Evolutionary conservation across 1,140 invertebrate species (phyloP).

Genomic region (Rhyacophila brunnea): DNA sequence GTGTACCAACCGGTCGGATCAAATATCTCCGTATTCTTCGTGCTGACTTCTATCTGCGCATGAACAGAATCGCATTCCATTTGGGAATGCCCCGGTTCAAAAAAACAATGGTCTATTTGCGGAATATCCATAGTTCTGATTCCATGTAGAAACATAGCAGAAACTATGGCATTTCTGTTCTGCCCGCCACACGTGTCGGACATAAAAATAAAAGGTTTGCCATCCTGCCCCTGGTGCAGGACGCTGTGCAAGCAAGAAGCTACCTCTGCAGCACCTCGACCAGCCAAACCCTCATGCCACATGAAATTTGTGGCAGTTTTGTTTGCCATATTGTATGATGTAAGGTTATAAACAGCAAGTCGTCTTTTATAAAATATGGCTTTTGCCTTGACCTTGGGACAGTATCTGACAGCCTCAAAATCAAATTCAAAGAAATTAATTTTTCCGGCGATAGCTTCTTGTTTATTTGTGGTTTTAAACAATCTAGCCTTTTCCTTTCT

Average conservation of each 20-base stretch:
- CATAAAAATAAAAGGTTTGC: slow-evolving; percentile 1
- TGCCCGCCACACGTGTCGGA: slow-evolving; percentile 4
- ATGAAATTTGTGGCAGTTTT: slow-evolving; percentile 2
- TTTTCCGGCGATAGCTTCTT: not conserved
- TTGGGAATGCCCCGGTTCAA: not conserved
- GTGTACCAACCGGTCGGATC: slow-evolving; percentile 3
- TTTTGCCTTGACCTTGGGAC: slow-evolving; percentile 1
- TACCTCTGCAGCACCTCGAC: slow-evolving; percentile 3
- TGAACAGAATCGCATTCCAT: slow-evolving; percentile 4
- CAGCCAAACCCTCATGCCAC: slow-evolving; percentile 3
- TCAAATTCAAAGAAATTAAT: slow-evolving; percentile 1
- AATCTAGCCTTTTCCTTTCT: slow-evolving; percentile 1
- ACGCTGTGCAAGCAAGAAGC: slow-evolving; percentile 1
- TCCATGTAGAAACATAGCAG: too few species aligned
- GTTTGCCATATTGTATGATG: not conserved
- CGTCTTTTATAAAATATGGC: slow-evolving; percentile 3
- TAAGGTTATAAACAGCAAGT: not conserved
- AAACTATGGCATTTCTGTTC: slow-evolving; percentile 5
- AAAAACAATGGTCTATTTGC: slow-evolving; percentile 3
- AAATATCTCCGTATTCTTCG: slow-evolving; percentile 2
- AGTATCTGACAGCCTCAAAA: slow-evolving; percentile 6
- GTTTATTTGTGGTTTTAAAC: not conserved
- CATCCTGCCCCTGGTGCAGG: slow-evolving; percentile 2
- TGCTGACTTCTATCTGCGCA: slow-evolving; percentile 1
- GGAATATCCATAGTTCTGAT: not conserved